These are phyloP conservation scores for Falco rusticolus DNA, from an alignment of 2,797 vertebrate genomes.

Conservation along the genomic window DNA sequence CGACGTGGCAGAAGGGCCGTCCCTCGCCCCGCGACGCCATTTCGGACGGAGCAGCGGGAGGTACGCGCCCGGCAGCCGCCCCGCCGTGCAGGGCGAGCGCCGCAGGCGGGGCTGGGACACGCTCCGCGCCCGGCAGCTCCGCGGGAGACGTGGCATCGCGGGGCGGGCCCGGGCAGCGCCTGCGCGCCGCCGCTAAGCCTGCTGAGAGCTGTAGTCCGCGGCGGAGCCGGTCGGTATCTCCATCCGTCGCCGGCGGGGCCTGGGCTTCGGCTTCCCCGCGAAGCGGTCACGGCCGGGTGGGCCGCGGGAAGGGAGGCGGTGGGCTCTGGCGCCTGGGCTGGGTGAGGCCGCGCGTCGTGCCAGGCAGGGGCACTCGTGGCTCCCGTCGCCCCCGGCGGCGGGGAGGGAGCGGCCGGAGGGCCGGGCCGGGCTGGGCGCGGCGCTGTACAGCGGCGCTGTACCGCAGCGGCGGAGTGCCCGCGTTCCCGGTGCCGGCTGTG, in stretches of 20 bases:
- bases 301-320: no score
- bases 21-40: neutral
- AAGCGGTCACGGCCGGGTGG: no score
- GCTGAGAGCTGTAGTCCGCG: neutral
- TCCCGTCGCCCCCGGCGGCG: neutral
- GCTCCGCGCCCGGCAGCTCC: neutral
- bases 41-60: neutral
- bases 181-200: neutral
- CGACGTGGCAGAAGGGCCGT: neutral
- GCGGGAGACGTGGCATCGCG: conserved; percentile 51
- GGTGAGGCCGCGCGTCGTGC: neutral
- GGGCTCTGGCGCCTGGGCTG: neutral
- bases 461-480: neutral
- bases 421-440: neutral
- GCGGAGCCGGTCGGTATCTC: no score
- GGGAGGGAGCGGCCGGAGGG: neutral
- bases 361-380: neutral
- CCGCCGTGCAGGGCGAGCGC: no score
- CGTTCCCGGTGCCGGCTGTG: neutral
- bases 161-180: neutral
- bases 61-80: no score
- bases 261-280: accelerated
- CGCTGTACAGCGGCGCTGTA: neutral
- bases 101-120: accelerated
- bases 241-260: accelerated